phyloP scores from a whole-genome alignment of 2,888 invertebrate species.

The Junonia oenone region DNA sequence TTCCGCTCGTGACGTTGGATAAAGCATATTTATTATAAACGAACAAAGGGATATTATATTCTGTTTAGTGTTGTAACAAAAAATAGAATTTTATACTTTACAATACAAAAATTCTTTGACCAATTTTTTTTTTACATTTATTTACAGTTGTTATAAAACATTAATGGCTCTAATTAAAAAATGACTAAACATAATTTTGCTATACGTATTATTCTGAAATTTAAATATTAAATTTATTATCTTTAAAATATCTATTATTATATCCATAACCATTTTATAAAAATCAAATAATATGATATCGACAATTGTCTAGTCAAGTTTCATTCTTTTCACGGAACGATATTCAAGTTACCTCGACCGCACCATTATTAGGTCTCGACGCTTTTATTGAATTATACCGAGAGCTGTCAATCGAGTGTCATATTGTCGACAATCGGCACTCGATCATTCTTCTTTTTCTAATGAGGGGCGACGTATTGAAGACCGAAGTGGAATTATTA shows the following conservation, averaged over 20 bases:
- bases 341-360: slow-evolving; percentile 17
- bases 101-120: too few relatives aligned
- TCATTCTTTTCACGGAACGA: slow-evolving; percentile 6
- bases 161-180: too few relatives aligned
- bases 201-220: too few relatives aligned
- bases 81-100: slow-evolving; percentile 3
- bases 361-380: slow-evolving; percentile 34
- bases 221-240: too few relatives aligned
- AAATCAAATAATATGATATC: background rate
- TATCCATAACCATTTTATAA: too few relatives aligned
- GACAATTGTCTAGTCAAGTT: background rate
- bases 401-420: slow-evolving; percentile 70
- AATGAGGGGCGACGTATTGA: slow-evolving; percentile 56
- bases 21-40: slow-evolving; percentile 60
- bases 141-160: too few relatives aligned
- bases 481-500: slow-evolving; percentile 69
- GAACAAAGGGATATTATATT: slow-evolving; percentile 41
- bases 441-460: slow-evolving; percentile 58
- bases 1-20: slow-evolving; percentile 63
- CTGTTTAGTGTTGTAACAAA: slow-evolving; percentile 16
- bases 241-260: too few relatives aligned
- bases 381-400: slow-evolving; percentile 59
- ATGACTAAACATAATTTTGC: too few relatives aligned
- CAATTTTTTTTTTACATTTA: too few relatives aligned
- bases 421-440: slow-evolving; percentile 61